Conservation (phyloP, 2,888 invertebrate genomes). For the Agonopterix heracliana region DNA sequence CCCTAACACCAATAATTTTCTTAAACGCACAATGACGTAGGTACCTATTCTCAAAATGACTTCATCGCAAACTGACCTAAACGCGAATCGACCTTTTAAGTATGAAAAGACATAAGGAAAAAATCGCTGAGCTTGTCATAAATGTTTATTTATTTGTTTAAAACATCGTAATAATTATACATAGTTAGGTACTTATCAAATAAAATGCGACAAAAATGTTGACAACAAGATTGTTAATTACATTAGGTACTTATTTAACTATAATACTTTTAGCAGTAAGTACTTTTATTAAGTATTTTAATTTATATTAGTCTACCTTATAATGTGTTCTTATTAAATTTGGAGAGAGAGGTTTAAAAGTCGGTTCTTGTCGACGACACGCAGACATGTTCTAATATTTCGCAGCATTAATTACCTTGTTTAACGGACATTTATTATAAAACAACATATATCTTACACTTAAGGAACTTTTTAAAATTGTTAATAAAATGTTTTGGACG, state of each 20-base stretch:
- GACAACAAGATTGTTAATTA: conserved; percentile 63
- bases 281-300: conserved; percentile 39
- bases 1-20: too few species aligned
- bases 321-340: conserved; percentile 28
- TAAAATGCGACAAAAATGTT: conserved; percentile 63
- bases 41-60: too few species aligned
- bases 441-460: not conserved
- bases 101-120: not conserved
- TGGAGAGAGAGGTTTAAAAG: conserved; percentile 55
- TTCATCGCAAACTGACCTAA: too few species aligned
- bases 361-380: conserved; percentile 22
- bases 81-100: too few species aligned
- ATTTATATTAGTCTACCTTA: conserved; percentile 22
- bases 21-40: too few species aligned
- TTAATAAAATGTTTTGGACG: conserved; percentile 55
- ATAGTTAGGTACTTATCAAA: conserved; percentile 37
- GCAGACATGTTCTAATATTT: conserved; percentile 14
- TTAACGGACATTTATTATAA: conserved; percentile 4
- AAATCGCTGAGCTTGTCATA: conserved; percentile 52
- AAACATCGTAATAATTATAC: conserved; percentile 54
- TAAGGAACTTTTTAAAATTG: conserved; percentile 1
- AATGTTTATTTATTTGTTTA: conserved; percentile 70
- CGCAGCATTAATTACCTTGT: conserved; percentile 38
- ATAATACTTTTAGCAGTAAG: conserved; percentile 61
- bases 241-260: conserved; percentile 36